These are phyloP conservation scores for Zaprionus lineosus DNA, from an alignment of 2,888 invertebrate genomes.

Conservation along the genomic window DNA sequence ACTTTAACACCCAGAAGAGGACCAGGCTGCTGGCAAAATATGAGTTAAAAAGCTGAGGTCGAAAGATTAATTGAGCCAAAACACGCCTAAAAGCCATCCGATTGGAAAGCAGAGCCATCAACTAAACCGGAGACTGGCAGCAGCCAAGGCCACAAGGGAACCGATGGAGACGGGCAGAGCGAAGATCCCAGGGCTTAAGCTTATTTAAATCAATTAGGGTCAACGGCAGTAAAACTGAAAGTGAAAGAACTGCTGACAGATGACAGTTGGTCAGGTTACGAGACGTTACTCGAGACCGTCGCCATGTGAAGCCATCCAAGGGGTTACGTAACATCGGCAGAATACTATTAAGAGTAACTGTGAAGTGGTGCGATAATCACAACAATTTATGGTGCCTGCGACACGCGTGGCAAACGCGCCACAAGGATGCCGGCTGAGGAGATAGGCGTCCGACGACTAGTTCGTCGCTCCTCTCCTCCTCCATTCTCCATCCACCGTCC, in stretches of 20 bases:
- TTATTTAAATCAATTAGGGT: slow-evolving; percentile 51
- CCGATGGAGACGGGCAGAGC: slow-evolving; percentile 14
- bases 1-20: slow-evolving; percentile 49
- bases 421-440: slow-evolving; percentile 58
- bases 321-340: slow-evolving; percentile 45
- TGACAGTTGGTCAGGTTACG: slow-evolving; percentile 38
- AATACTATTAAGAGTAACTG: slow-evolving; percentile 39
- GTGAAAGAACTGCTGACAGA: slow-evolving; percentile 50
- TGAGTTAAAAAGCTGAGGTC: slow-evolving; percentile 31
- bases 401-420: slow-evolving; percentile 65
- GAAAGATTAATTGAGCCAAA: slow-evolving; percentile 59
- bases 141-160: slow-evolving; percentile 39
- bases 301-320: slow-evolving; percentile 1
- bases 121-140: slow-evolving; percentile 15
- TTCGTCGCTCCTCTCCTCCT: no score
- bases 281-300: not conserved
- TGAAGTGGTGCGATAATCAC: slow-evolving; percentile 63
- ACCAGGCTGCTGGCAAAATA: slow-evolving; percentile 31
- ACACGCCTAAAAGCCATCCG: slow-evolving; percentile 27
- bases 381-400: slow-evolving; percentile 62
- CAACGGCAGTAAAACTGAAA: slow-evolving; percentile 39
- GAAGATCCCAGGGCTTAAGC: slow-evolving; percentile 2
- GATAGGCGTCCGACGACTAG: not conserved
- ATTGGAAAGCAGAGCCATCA: slow-evolving; percentile 24
- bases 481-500: no score